These are phyloP conservation scores for Drosophila mimetica DNA, from an alignment of 2,888 invertebrate species.

Conservation along the genomic window DNA sequence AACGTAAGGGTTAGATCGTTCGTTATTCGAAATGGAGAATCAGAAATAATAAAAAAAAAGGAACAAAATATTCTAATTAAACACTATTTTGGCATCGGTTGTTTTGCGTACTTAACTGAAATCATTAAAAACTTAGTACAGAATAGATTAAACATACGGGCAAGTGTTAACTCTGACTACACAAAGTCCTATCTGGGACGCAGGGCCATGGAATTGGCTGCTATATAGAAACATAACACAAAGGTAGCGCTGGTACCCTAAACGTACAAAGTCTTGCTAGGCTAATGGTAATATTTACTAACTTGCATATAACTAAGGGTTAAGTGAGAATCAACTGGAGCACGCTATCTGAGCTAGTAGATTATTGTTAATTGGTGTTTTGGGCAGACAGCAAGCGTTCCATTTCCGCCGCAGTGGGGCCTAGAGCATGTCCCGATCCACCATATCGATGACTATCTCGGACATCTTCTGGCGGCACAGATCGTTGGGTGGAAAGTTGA, in stretches of 20 bases:
- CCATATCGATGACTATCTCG: constrained; percentile 88
- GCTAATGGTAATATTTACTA: constrained; percentile 43
- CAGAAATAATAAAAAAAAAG: neutral
- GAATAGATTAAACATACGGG: neutral
- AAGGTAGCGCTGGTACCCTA: constrained; percentile 17
- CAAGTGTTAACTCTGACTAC: constrained; percentile 2
- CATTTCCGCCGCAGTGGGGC: neutral
- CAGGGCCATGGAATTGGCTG: constrained; percentile 19
- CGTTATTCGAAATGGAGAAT: neutral
- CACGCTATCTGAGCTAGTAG: constrained; percentile 23
- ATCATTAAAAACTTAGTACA: neutral
- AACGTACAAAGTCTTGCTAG: constrained; percentile 36
- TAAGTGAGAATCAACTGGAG: constrained; percentile 16
- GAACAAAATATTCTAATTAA: neutral
- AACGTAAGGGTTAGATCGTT: neutral
- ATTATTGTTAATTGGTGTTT: constrained; percentile 39
- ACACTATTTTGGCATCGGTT: constrained; percentile 3
- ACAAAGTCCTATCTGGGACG: neutral
- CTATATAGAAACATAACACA: constrained; percentile 35
- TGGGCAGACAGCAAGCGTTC: constrained; percentile 12
- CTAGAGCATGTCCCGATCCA: constrained; percentile 87
- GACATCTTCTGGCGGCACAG: constrained; percentile 89
- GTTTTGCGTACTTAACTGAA: neutral
- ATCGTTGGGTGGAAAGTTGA: constrained; percentile 86
- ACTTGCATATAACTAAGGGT: constrained; percentile 40